phyloP scores from a whole-genome alignment of 2,888 invertebrate genomes.

The Minunthozetes semirufus region DNA sequence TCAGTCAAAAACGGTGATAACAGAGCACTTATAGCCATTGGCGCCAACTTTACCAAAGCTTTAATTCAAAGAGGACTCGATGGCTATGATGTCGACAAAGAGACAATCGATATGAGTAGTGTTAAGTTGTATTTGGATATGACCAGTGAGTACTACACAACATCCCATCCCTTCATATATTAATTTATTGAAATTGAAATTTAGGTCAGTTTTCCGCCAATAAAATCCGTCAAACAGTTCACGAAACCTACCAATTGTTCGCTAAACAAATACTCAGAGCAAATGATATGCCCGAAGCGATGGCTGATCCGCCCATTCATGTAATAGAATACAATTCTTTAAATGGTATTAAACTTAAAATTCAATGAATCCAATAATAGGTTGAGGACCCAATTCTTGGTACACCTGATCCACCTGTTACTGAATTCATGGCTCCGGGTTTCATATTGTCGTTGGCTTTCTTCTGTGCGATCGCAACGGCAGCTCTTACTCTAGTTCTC shows the following conservation, averaged over 20 bases:
- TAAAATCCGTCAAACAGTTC: slow-evolving; percentile 27
- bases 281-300: slow-evolving; percentile 17
- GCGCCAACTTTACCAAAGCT: slow-evolving; percentile 80
- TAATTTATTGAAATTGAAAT: not conserved
- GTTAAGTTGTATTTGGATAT: slow-evolving; percentile 83
- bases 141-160: slow-evolving; percentile 63
- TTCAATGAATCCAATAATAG: not conserved
- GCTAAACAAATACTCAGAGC: slow-evolving; percentile 23
- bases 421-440: slow-evolving; percentile 91
- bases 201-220: slow-evolving; percentile 36
- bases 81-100: slow-evolving; percentile 59
- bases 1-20: slow-evolving; percentile 70
- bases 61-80: not conserved
- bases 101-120: slow-evolving; percentile 76
- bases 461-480: slow-evolving; percentile 88
- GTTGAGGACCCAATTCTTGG: slow-evolving; percentile 33
- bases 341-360: not conserved
- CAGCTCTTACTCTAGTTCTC: slow-evolving; percentile 80
- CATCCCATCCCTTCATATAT: not conserved
- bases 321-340: slow-evolving; percentile 14
- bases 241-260: slow-evolving; percentile 26
- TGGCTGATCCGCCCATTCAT: slow-evolving; percentile 38
- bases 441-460: slow-evolving; percentile 77
- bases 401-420: slow-evolving; percentile 69
- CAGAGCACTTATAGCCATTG: slow-evolving; percentile 82